Base-by-base conservation (phyloP, 1,140 invertebrate species). In the Euura saliciscinereae region DNA sequence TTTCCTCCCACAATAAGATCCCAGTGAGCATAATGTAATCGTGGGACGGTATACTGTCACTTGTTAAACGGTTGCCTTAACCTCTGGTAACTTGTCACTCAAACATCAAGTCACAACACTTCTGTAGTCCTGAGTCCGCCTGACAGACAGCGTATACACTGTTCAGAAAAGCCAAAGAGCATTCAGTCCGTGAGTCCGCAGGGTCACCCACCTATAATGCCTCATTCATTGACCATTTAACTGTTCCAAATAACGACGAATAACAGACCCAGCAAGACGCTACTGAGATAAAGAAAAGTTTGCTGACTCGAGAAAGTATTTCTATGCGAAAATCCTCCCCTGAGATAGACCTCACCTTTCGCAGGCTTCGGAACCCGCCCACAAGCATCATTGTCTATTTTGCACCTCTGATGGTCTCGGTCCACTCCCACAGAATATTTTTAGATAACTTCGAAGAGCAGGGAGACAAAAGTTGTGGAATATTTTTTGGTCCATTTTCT, bases 101-200 rank as follows among this genome's bases (percentile, higher is more conserved):
- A 82, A 82, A 76, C 75, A 75, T 72, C 74, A 64, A 80, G 78
- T 83, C 82, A 82, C 77, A 83, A 82, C 83, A 84, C 78, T 59
- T n/a, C 51, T 59, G 10, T 59, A 28, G 28, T 28, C 28, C 28
- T 28, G 66, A 67, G 66, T 11, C 78, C 66, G 76, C 59, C 72
- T 76, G 76, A 77, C 74, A 72, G 77, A 73, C 71, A 77, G 74
- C 6, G 13, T 59, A 3, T 59, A 11, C 3, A 59, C 10, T 6
- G 13, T n/a, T 59, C 51, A 8, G 51, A 59, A 59, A 59, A 59
- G 28, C 28, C 28, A 28, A 1, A 59, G 3, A 59, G 51, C 51
- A 59, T 59, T 59, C 51, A 59, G 51, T 59, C 3, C 3, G 6
- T 3, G 51, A n/a, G 13, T 11, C 51, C 51, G 28, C 5, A n/a